Base-by-base conservation (phyloP, 2,797 vertebrate genomes). In the Rhabdomys pumilio region DNA sequence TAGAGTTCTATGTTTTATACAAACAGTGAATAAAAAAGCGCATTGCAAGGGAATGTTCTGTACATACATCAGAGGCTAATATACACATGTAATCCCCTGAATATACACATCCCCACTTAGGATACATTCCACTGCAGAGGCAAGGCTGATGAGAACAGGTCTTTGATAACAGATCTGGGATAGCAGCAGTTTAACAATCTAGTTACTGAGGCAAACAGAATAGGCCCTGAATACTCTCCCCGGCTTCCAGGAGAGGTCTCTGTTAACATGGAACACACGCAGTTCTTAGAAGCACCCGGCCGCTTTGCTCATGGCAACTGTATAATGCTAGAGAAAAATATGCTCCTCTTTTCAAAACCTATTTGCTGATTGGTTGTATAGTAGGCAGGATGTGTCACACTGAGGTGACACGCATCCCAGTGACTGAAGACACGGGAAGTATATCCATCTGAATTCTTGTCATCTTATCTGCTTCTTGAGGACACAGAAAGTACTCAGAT, bases 131-230 rank as follows among this genome's bases (percentile, higher is more conserved):
- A 67, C 93, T 69, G 92, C 55, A 55, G 38, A 82, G 53, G 79
- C 76, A 96, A 96, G 94, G 53, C 90, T 67, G 65, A 67, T n/a
- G 65, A 67, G 17, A 67, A 53, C 86, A 61, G 77, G 14, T 87
- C 87, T 79, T 73, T 90, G 73, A 80, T 77, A 92, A 85, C 9
- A 93, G 90, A 83, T 94, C 65, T 38, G n/a, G 47, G 57, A 95
- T 87, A 97, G 97, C 95, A 97, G 97, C 95, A 95, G 79, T 77
- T 79, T 59, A 81, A 94, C 57, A 81, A 73, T 89, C 79, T 44
- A 92, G 79, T 76, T 61, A 85, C 63, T 69, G 88, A 61, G 73
- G 84, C 72, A 89, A 73, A 87, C 26, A 85, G 1, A 15, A 19
- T 0, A 72, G 77, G 41, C 67, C 89, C 88, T 67, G 26, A 83